Evolutionary conservation across 2,113 vertebrate species (phyloP), one percentile per base, ranked within the genome.

Genomic region (Sciurus niger): DNA sequence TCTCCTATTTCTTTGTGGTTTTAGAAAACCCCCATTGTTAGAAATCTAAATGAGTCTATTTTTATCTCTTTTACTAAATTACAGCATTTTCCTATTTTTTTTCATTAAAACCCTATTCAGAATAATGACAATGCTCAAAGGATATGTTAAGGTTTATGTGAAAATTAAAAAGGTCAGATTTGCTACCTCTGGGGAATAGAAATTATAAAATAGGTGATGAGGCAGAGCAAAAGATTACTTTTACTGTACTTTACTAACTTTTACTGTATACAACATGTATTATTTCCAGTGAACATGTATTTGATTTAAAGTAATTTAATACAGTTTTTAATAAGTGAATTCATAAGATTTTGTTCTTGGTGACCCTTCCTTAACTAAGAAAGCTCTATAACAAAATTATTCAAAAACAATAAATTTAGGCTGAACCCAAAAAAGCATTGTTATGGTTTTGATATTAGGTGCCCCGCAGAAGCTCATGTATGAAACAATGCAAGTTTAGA

Each of bases 21-120:
- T 76, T 55, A 87, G 37, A 95, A 89, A 73, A 28, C 11, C 60
- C 83, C 28, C 34, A 82, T 84, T 90, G 65, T 63, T 3, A 77
- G 37, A 82, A 96, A 95, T 53, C 8, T 65, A 74, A 13, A 89
- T 67, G 76, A 72, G 68, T 84, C 7, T 63, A 55, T 70, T 72
- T 91, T 96, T 76, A 65, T 46, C 37, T 67, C 46, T 65, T 95
- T 92, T 96, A 88, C 22, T 63, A 88, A 93, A 91, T 90, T 53
- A 82, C 22, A 93, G 43, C 6, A 93, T 43, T 94, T 93, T 60
- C 30, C 34, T 73, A 55, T 55, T 55, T 20, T 65, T 77, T 48
- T 76, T 53, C 17, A 80, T 60, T 80, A 80, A 84, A 95, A 95
- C 22, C 84, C 43, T 85, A 73, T 63, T 92, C 11, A 67, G 37